A percentile compares a stretch with the other conserved stretches of the same genome.
phyloP scores from a whole-genome alignment of 2,113 vertebrate genomes.

The Chionis minor region DNA sequence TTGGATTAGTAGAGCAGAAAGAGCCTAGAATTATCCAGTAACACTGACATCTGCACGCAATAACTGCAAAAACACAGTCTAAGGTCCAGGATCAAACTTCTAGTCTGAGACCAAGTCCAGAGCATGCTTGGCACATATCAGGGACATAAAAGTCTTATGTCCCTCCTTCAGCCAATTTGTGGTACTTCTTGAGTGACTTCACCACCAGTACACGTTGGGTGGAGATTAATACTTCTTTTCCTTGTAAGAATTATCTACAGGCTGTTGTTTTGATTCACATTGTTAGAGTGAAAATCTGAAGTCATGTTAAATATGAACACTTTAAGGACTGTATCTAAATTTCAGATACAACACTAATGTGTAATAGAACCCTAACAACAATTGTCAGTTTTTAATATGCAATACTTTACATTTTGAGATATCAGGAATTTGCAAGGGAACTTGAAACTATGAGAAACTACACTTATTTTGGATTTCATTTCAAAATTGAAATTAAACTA shows the following conservation, averaged over 20 bases:
- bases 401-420: not conserved
- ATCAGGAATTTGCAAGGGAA: not conserved
- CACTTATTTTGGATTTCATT: not conserved
- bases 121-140: not conserved
- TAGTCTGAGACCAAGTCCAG: not conserved
- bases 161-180: not conserved
- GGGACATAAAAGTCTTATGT: not conserved
- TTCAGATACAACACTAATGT: not conserved
- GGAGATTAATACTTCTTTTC: not conserved
- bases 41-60: not conserved
- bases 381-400: not conserved
- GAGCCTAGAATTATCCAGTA: too few species aligned
- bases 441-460: not conserved
- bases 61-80: not conserved
- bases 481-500: not conserved
- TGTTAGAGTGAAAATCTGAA: not conserved
- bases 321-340: not conserved
- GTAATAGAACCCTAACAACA: not conserved
- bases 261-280: not conserved
- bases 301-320: not conserved
- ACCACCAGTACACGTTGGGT: not conserved
- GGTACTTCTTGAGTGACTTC: not conserved
- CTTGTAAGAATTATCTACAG: not conserved
- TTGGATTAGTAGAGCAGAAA: not conserved
- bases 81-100: not conserved